These are phyloP conservation scores for Xerus inauris DNA, from an alignment of 2,113 vertebrate genomes.

Conservation along the genomic window DNA sequence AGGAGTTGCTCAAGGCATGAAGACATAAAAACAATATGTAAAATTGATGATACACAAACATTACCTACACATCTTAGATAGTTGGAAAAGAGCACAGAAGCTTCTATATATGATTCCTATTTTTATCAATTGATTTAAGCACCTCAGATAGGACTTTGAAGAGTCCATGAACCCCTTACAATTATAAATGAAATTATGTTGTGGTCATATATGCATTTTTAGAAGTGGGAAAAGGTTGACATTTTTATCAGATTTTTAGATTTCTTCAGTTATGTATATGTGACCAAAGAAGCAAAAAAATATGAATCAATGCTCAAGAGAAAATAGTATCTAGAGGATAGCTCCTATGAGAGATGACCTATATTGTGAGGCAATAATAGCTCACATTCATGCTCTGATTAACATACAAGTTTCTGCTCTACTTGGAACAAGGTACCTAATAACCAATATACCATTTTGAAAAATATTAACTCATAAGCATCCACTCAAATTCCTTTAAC, in stretches of 20 bases:
- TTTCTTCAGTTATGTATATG: slow-evolving; percentile 24
- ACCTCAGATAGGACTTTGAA: background rate
- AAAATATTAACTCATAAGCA: background rate
- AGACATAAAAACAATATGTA: background rate
- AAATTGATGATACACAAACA: background rate
- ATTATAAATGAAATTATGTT: background rate
- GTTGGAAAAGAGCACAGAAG: slow-evolving; percentile 2
- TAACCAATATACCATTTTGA: background rate
- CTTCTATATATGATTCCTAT: background rate
- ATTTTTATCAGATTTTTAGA: background rate
- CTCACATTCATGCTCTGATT: background rate
- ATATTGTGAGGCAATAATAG: background rate
- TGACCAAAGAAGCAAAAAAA: background rate
- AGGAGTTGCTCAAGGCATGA: background rate
- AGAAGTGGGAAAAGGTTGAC: background rate
- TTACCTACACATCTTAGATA: background rate
- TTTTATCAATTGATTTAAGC: background rate
- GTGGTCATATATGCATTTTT: background rate
- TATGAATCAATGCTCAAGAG: background rate
- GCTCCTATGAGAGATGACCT: no score
- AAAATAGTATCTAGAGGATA: background rate
- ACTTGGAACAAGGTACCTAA: background rate
- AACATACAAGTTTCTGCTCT: background rate
- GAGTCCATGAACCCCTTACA: background rate
- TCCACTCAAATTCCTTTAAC: background rate